Evolutionary conservation across 1,140 invertebrate species (phyloP).

Genomic region (Drosophila parvula): DNA sequence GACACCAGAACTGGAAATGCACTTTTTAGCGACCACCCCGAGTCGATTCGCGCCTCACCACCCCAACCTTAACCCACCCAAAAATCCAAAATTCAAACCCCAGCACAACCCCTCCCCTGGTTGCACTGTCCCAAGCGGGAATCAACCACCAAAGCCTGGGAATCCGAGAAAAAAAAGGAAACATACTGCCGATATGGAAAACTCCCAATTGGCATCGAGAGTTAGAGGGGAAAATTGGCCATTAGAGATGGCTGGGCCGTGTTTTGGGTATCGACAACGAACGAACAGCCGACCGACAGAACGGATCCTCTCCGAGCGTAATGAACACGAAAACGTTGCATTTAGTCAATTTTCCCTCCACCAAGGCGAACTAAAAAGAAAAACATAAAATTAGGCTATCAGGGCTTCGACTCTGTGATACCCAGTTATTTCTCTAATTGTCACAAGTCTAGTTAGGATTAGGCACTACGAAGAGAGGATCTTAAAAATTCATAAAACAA

Average conservation of each 20-base stretch:
- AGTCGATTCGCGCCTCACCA: constrained; percentile 41
- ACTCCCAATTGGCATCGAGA: constrained; percentile 54
- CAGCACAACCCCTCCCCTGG: constrained; percentile 4
- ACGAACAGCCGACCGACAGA: neutral
- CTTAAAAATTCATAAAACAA: no score
- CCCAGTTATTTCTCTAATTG: neutral
- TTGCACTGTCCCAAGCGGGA: constrained; percentile 65
- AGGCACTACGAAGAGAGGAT: no score
- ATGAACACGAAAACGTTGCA: constrained; percentile 69
- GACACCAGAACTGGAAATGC: constrained; percentile 40
- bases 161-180: constrained; percentile 37
- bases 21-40: constrained; percentile 45
- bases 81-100: neutral
- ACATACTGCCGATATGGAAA: constrained; percentile 50
- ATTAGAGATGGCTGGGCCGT: constrained; percentile 39
- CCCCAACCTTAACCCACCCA: constrained; percentile 35
- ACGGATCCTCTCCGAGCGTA: constrained; percentile 33
- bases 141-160: constrained; percentile 57
- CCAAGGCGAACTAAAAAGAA: constrained; percentile 23
- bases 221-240: constrained; percentile 60
- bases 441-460: no score
- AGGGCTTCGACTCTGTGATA: neutral
- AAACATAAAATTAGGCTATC: constrained; percentile 11
- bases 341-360: constrained; percentile 77
- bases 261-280: constrained; percentile 10